phyloP scores from a whole-genome alignment of 2,888 invertebrate species.

The Aphrophora alni region DNA sequence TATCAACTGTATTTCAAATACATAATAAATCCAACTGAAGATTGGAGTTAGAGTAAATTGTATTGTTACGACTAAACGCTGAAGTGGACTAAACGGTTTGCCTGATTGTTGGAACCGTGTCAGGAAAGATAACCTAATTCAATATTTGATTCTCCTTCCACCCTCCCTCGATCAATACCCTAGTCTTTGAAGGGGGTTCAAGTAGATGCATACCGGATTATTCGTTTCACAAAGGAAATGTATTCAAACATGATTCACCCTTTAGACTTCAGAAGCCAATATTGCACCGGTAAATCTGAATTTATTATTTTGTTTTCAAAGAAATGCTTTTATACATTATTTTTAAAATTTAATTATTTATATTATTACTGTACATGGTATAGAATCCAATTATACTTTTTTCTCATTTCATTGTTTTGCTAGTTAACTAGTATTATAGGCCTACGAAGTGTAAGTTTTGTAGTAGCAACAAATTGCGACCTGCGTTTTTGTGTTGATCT shows the following conservation, averaged over 20 bases:
- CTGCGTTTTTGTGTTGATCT: too few species aligned
- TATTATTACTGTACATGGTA: too few species aligned
- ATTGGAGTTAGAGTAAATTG: too few species aligned
- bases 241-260: neutral
- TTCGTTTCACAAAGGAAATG: neutral
- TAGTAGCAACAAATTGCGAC: too few species aligned
- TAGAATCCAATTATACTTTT: too few species aligned
- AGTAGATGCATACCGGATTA: conserved; percentile 2
- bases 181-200: neutral
- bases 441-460: too few species aligned
- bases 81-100: neutral
- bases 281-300: neutral
- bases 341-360: too few species aligned
- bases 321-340: too few species aligned
- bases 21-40: too few species aligned
- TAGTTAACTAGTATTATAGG: too few species aligned
- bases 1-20: too few species aligned
- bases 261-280: neutral
- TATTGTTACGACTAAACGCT: neutral
- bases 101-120: neutral
- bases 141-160: neutral
- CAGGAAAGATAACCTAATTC: conserved; percentile 2
- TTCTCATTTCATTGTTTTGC: too few species aligned
- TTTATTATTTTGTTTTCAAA: neutral
- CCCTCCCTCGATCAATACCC: neutral